Conservation (phyloP, 2,888 invertebrate genomes). For the Dermolepida albohirtum region DNA sequence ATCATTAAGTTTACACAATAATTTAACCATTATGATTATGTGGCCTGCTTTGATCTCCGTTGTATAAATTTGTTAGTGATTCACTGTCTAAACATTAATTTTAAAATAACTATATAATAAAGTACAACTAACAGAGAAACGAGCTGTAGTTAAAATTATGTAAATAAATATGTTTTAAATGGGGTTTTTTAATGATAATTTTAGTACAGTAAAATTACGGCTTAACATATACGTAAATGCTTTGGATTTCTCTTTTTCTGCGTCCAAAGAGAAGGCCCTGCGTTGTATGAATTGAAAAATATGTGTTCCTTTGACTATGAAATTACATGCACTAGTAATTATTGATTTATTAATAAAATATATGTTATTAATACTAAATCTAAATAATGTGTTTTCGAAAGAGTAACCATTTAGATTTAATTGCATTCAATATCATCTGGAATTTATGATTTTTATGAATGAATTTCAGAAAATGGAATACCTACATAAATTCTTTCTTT, state of each 20-base stretch:
- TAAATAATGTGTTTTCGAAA: too few relatives aligned
- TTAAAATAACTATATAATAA: conserved; percentile 37
- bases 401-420: too few relatives aligned
- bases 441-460: too few relatives aligned
- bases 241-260: conserved; percentile 5
- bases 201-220: conserved; percentile 20
- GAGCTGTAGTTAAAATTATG: conserved; percentile 31
- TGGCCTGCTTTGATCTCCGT: conserved; percentile 35
- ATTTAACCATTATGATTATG: conserved; percentile 34
- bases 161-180: conserved; percentile 35
- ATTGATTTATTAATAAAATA: conserved; percentile 11
- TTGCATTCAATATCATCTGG: too few relatives aligned
- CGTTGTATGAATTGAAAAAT: not conserved
- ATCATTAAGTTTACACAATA: conserved; percentile 39
- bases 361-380: not conserved
- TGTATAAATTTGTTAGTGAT: conserved; percentile 23
- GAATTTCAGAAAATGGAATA: too few relatives aligned
- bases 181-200: conserved; percentile 20
- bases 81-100: conserved; percentile 29
- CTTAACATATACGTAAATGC: conserved; percentile 1
- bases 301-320: conserved; percentile 17
- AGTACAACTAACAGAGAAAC: conserved; percentile 16
- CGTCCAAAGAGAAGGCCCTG: not conserved
- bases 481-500: too few relatives aligned
- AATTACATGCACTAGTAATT: conserved; percentile 5